Percentiles rank a stretch among this genome's conserved stretches.
Conservation (phyloP, 2,888 invertebrate genomes). For the Fragum sueziense region DNA sequence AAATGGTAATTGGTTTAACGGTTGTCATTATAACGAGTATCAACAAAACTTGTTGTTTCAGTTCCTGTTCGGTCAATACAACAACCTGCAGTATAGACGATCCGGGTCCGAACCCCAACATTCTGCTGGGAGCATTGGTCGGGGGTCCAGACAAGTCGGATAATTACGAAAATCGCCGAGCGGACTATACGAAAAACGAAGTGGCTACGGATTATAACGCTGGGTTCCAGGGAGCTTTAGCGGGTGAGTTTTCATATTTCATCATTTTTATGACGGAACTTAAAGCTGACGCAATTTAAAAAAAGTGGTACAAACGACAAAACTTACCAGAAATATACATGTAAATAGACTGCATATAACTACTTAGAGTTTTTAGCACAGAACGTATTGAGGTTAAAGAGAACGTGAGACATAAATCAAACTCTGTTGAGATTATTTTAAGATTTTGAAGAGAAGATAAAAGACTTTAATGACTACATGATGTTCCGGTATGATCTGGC, state of each 20-base stretch:
- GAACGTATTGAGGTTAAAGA: background rate
- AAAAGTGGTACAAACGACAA: background rate
- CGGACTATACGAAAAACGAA: slow-evolving; percentile 75
- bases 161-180: slow-evolving; percentile 68
- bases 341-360: background rate
- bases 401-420: background rate
- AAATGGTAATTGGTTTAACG: too few relatives aligned
- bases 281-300: background rate
- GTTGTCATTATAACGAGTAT: too few relatives aligned
- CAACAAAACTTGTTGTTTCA: background rate
- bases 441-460: too few relatives aligned
- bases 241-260: slow-evolving; percentile 72
- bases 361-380: background rate
- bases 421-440: too few relatives aligned
- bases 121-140: slow-evolving; percentile 71
- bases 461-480: too few relatives aligned
- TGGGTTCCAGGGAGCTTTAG: slow-evolving; percentile 76
- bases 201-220: slow-evolving; percentile 78
- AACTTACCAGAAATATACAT: background rate
- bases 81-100: slow-evolving; percentile 31
- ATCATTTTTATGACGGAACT: background rate
- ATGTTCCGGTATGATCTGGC: too few relatives aligned
- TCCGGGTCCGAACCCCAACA: slow-evolving; percentile 62
- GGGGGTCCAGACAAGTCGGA: slow-evolving; percentile 73
- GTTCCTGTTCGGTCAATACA: slow-evolving; percentile 33